Evolutionary conservation across 2,797 vertebrate genomes (phyloP).

Genomic region (Apodemus agrarius): DNA sequence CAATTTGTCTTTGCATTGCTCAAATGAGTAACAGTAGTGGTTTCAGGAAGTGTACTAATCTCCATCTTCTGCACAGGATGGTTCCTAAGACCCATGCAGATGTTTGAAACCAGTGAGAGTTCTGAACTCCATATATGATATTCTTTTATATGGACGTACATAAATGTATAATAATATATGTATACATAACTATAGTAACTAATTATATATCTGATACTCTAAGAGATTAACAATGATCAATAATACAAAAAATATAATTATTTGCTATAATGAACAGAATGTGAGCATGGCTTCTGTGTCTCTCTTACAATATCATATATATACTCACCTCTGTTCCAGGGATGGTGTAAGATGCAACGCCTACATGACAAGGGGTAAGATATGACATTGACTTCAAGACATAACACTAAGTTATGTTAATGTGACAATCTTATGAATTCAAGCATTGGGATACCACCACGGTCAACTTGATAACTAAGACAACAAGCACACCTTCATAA

Average conservation of each 20-base stretch:
- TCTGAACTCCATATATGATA: neutral
- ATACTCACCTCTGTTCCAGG: neutral
- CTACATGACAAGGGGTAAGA: neutral
- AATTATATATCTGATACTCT: neutral
- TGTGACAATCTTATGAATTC: neutral
- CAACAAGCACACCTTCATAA: too few relatives aligned
- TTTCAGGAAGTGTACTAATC: neutral
- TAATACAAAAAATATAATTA: neutral
- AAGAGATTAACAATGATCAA: neutral
- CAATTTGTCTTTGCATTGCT: neutral
- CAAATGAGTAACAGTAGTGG: neutral
- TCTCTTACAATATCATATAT: neutral
- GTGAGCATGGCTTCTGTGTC: neutral
- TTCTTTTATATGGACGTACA: neutral
- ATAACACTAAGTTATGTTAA: neutral
- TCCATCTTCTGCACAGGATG: neutral
- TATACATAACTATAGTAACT: neutral
- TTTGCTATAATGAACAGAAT: neutral
- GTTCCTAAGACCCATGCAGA: neutral
- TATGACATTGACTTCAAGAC: neutral
- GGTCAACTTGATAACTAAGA: neutral
- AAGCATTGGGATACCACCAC: neutral
- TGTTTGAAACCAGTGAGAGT: neutral
- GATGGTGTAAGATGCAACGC: neutral
- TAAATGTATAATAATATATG: neutral